Percentiles rank a stretch among this genome's conserved stretches.
Evolutionary conservation across 2,888 invertebrate genomes (phyloP).

Genomic region (Drosophila demipolita): DNA sequence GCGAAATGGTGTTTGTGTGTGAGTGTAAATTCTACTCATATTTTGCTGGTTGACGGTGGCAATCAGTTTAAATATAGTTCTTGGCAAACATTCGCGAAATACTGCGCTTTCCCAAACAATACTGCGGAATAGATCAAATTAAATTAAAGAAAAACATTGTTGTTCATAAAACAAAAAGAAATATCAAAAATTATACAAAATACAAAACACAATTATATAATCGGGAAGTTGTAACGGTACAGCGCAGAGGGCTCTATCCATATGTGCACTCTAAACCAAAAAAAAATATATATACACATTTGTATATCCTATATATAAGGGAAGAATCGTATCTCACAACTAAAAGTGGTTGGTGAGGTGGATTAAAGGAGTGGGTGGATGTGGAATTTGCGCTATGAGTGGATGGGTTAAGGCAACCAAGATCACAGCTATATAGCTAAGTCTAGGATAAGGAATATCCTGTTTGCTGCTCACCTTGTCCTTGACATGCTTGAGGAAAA

Average conservation of each 20-base stretch:
- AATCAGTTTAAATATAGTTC: slow-evolving; percentile 69
- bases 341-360: slow-evolving; percentile 12
- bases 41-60: slow-evolving; percentile 59
- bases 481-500: slow-evolving; percentile 94
- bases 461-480: slow-evolving; percentile 89
- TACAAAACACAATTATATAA: slow-evolving; percentile 31
- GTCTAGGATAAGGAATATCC: not conserved
- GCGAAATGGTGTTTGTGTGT: slow-evolving; percentile 38
- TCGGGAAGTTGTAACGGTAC: slow-evolving; percentile 34
- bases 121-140: slow-evolving; percentile 81
- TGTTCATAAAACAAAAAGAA: slow-evolving; percentile 40
- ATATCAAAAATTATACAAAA: slow-evolving; percentile 32
- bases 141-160: slow-evolving; percentile 65
- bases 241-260: slow-evolving; percentile 45
- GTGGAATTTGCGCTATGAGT: slow-evolving; percentile 36
- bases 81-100: slow-evolving; percentile 82
- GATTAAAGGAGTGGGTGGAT: slow-evolving; percentile 27
- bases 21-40: slow-evolving; percentile 63
- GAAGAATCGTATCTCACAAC: slow-evolving; percentile 29
- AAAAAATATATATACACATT: slow-evolving; percentile 5
- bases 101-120: slow-evolving; percentile 82
- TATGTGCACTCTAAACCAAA: slow-evolving; percentile 41
- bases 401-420: slow-evolving; percentile 40
- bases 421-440: slow-evolving; percentile 24
- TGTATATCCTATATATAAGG: slow-evolving; percentile 19